Percentiles rank a stretch among this genome's conserved stretches.
These are phyloP conservation scores for Myioborus melanocephalus DNA, from an alignment of 2,797 vertebrate genomes.

Conservation along the genomic window DNA sequence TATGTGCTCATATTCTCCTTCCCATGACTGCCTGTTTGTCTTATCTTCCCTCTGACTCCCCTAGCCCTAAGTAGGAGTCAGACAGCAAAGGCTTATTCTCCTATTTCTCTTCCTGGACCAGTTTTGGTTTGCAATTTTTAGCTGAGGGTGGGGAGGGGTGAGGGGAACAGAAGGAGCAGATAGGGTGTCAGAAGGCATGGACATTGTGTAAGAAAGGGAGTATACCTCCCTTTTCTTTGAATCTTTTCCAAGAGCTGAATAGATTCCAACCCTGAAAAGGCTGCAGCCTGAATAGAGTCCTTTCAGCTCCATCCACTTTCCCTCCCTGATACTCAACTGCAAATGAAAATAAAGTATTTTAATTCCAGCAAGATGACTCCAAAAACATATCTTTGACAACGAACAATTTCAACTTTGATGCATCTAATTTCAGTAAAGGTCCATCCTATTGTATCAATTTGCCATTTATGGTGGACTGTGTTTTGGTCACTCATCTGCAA, in stretches of 20 bases:
- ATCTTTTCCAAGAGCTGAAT: constrained; percentile 13
- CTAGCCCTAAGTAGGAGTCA: not conserved
- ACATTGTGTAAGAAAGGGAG: not conserved
- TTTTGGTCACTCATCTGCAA: not conserved
- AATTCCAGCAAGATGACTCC: not conserved
- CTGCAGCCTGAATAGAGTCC: not conserved
- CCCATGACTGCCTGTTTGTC: not conserved
- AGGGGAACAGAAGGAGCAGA: not conserved
- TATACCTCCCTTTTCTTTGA: not conserved
- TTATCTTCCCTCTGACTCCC: not conserved
- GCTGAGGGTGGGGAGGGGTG: not conserved
- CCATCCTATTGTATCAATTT: not conserved
- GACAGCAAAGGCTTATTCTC: not conserved
- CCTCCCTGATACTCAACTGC: not conserved
- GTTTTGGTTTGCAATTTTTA: not conserved
- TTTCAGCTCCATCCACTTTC: constrained; percentile 1
- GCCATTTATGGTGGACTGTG: not conserved
- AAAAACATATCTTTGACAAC: not conserved
- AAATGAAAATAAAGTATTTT: constrained; percentile 9
- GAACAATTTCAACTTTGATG: not conserved
- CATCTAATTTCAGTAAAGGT: not conserved
- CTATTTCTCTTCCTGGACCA: not conserved
- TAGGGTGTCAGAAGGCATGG: not conserved
- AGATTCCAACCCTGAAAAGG: not conserved
- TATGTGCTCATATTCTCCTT: not conserved